Evolutionary conservation across 2,113 vertebrate species (phyloP), one percentile per base, ranked within the genome.

Genomic region (Chaetura pelagica): DNA sequence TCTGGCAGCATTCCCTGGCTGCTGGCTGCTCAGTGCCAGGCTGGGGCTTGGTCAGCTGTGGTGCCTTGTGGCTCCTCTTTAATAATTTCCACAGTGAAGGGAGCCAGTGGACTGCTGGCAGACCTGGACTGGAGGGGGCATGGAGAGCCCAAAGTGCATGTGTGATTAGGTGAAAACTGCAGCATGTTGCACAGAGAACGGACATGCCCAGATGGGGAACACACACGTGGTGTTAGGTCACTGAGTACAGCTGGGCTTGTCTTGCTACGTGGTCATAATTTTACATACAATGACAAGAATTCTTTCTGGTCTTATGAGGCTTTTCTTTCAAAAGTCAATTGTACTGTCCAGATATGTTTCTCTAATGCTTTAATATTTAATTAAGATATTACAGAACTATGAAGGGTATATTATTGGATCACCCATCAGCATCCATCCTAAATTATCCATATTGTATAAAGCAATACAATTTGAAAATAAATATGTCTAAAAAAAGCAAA

Each of bases 381-480:
- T 87, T 55, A 62, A 67, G n/a, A 15, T 80, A 63, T 46, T 76
- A 44, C 13, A 81, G 57, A 80, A 64, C 40, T 21, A n/a, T 4
- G 13, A 88, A 89, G 29, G 75, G 19, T 55, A 61, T 51, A 59
- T 61, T 80, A 74, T 67, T 57, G 83, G 23, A 24, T 91, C 94
- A 86, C 55, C 29, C 83, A 44, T 90, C 61, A 67, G 23, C 59
- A 57, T 63, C 72, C 40, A 51, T 74, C 44, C 55, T 80, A 88
- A 93, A 95, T 63, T 15, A 61, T 55, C n/a, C 9, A 10, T 51
- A 27, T 10, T 35, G 17, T 51, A 64, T 75, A 93, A 84, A 73
- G 62, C 14, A 64, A 75, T 94, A 16, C 72, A 82, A 84, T 95
- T 89, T 78, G 69, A 62, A 87, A 84, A 52, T 52, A 93, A 94